Conservation (phyloP, 2,113 vertebrate genomes). For the Equus quagga region DNA sequence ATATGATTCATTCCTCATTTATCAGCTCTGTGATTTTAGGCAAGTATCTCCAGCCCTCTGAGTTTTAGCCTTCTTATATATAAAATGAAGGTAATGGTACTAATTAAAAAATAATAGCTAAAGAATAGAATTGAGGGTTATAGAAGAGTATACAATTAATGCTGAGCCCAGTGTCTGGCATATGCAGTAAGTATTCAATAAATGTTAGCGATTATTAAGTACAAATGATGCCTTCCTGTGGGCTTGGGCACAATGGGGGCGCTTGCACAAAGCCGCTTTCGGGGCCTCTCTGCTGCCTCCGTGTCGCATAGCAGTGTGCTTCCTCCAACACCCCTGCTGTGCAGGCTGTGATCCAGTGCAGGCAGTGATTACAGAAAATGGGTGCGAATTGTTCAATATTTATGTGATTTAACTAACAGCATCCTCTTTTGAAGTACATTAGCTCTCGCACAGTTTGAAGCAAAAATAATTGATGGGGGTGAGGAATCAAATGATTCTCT, state of each 20-base stretch:
- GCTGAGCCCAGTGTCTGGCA: not conserved
- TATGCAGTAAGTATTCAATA: not conserved
- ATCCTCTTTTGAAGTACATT: constrained; percentile 44
- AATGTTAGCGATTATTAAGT: not conserved
- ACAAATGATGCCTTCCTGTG: not conserved
- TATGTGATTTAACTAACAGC: constrained; percentile 58
- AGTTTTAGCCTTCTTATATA: not conserved
- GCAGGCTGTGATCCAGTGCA: not conserved
- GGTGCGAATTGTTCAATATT: constrained; percentile 66
- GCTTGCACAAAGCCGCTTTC: not conserved
- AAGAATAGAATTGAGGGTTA: not conserved
- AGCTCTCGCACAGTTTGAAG: constrained; percentile 55
- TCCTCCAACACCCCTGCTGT: not conserved
- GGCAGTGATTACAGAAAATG: constrained; percentile 21
- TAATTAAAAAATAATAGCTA: not conserved
- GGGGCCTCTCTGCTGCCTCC: not conserved
- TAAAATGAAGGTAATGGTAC: not conserved
- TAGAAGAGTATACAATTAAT: not conserved
- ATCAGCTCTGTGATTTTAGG: not conserved
- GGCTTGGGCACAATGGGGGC: not conserved
- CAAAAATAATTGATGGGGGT: constrained; percentile 47
- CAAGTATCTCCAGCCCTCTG: not conserved
- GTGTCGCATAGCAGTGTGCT: not conserved
- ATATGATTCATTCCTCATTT: not conserved
- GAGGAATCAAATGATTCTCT: constrained; percentile 60